phyloP scores from a whole-genome alignment of 2,113 vertebrate genomes.

The Dasyurus viverrinus region DNA sequence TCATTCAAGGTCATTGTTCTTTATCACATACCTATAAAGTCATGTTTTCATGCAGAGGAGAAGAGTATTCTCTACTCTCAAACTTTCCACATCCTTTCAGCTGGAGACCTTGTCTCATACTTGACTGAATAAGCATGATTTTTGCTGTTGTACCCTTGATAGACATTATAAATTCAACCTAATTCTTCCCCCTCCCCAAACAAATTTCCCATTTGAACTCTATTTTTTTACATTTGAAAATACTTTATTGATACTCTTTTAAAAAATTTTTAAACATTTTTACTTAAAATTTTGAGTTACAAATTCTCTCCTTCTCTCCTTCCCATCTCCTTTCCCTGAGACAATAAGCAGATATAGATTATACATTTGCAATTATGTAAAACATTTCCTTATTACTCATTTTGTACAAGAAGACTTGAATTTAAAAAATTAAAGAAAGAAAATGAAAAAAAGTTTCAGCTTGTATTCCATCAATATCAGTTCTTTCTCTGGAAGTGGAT shows the following conservation, averaged over 20 bases:
- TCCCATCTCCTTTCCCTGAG: too few relatives aligned
- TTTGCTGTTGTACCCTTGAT: neutral
- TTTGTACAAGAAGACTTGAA: too few relatives aligned
- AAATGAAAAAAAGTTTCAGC: too few relatives aligned
- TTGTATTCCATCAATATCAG: too few relatives aligned
- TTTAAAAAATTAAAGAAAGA: too few relatives aligned
- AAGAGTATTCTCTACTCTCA: neutral
- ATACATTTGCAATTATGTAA: too few relatives aligned
- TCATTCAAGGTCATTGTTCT: neutral
- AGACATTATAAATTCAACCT: neutral
- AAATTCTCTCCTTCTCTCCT: too few relatives aligned
- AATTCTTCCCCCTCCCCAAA: neutral
- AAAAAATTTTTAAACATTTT: too few relatives aligned
- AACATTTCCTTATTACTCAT: too few relatives aligned
- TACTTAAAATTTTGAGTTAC: too few relatives aligned
- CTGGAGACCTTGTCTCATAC: neutral
- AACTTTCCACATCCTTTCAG: neutral
- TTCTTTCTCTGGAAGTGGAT: too few relatives aligned
- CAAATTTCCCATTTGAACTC: neutral
- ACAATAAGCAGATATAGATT: too few relatives aligned
- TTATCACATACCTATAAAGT: neutral
- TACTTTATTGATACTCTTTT: neutral
- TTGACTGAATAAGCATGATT: neutral
- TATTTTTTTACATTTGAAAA: neutral
- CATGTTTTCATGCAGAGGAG: neutral